Percentiles rank a stretch among this genome's conserved stretches.
These are phyloP conservation scores for Chionis minor DNA, from an alignment of 2,113 vertebrate species.

Conservation along the genomic window DNA sequence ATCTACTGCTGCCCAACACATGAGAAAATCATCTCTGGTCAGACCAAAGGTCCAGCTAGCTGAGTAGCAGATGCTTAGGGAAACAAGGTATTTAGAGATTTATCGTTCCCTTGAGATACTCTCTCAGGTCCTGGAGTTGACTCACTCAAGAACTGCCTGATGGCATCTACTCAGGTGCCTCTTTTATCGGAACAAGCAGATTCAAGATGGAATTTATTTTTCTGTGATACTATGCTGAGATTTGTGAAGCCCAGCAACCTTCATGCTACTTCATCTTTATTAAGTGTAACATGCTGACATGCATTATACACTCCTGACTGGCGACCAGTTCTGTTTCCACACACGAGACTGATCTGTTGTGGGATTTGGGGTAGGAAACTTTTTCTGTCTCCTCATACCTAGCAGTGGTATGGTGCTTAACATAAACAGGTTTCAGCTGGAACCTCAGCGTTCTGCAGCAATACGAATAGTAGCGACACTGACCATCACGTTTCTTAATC, in stretches of 20 bases:
- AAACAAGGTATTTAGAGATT: not conserved
- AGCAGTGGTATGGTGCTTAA: not conserved
- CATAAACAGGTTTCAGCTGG: not conserved
- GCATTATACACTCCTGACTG: not conserved
- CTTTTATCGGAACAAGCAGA: not conserved
- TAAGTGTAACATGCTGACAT: not conserved
- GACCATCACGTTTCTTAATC: not conserved
- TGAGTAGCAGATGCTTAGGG: not conserved
- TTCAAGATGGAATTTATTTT: not conserved
- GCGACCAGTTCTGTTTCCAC: not conserved
- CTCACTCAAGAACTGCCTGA: not conserved
- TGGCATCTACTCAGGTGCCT: not conserved
- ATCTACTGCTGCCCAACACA: not conserved
- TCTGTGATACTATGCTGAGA: not conserved
- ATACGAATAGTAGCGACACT: not conserved
- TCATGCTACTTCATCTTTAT: not conserved
- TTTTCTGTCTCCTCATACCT: not conserved
- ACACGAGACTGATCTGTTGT: not conserved
- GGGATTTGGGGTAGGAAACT: not conserved
- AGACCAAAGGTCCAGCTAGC: not conserved
- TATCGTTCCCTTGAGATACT: not conserved
- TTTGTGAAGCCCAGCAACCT: not conserved
- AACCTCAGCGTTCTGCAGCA: not conserved
- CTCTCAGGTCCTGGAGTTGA: not conserved
- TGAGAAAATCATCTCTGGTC: not conserved